Conservation (phyloP, 2,797 vertebrate genomes). For the Oryzias dopingdopingensis region DNA sequence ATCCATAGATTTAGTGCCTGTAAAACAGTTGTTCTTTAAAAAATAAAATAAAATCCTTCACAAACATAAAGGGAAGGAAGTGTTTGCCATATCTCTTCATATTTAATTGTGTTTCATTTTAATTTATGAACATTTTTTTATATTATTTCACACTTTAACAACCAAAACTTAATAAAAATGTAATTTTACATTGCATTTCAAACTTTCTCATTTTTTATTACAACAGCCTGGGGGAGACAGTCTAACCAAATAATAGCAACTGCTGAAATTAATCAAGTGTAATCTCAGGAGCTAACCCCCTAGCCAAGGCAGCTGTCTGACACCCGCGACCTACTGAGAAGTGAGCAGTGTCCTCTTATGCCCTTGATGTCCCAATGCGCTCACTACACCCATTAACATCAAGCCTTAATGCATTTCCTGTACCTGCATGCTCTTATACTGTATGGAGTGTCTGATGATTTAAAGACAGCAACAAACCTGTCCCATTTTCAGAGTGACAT, state of each 20-base stretch:
- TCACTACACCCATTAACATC: constrained; percentile 70
- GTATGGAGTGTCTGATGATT: constrained; percentile 77
- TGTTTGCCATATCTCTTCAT: not conserved
- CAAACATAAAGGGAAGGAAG: not conserved
- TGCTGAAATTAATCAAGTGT: constrained; percentile 3
- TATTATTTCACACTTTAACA: not conserved
- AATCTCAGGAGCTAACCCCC: constrained; percentile 10
- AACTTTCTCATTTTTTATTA: constrained; percentile 2
- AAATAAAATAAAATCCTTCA: not conserved
- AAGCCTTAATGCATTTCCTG: constrained; percentile 76
- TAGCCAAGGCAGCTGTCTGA: constrained; percentile 21
- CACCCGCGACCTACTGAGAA: constrained; percentile 41
- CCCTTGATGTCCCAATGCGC: constrained; percentile 63
- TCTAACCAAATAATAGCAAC: not conserved
- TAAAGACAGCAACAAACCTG: constrained; percentile 86
- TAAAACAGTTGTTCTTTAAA: not conserved
- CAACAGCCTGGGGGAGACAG: constrained; percentile 9
- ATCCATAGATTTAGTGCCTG: constrained; percentile 10
- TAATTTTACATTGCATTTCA: not conserved
- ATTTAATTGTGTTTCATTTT: not conserved
- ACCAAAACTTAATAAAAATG: not conserved
- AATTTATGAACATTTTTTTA: not conserved
- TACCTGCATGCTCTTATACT: constrained; percentile 73
- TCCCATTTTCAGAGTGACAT: constrained; percentile 82
- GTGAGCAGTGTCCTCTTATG: constrained; percentile 59